Evolutionary conservation across 2,113 vertebrate genomes (phyloP), one percentile per base, ranked within the genome.

Genomic region (Dolichallabes microphthalmus): DNA sequence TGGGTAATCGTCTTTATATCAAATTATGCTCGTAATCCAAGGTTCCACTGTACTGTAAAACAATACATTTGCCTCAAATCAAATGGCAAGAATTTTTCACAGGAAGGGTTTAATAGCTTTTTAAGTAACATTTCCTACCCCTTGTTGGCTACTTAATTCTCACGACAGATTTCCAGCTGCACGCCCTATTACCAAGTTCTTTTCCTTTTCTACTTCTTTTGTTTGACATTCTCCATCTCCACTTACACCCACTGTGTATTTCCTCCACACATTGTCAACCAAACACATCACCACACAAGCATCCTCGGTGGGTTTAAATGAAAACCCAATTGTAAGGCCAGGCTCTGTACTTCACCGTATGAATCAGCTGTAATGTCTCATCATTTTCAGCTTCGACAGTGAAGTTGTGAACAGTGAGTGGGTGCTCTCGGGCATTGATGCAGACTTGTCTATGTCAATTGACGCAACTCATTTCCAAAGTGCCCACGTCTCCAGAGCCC

Each of bases 361-460:
- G n/a, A 85, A 63, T 52, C n/a, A 15, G 69, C 64, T 75, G 69
- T 55, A 19, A 69, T 53, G 55, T 52, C 35, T 73, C 84, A 63
- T 69, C 22, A 4, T 71, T 85, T 61, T 32, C 39, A 61, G 68
- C n/a, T 73, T 80, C 32, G 57, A 74, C 8, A 14, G 35, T 50
- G 27, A 61, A 35, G n/a, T 25, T 53, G 63, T 45, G 53, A 80
- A 45, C 4, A 80, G 64, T 17, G 35, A 52, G 64, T 73, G 75
- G 53, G 84, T 20, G 15, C 66, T 81, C 1, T 55, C 39, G 66
- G 32, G 32, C 57, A 63, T 15, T 71, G 30, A n/a, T 2, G 15
- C 27, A 20, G 25, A 14, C 3, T 55, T 86, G 84, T 84, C 81
- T 83, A 75, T 64, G 75, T 68, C 77, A 80, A 85, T 85, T 82